Evolutionary conservation across 2,113 vertebrate species (phyloP).

Genomic region (Oncorhynchus gorbuscha): DNA sequence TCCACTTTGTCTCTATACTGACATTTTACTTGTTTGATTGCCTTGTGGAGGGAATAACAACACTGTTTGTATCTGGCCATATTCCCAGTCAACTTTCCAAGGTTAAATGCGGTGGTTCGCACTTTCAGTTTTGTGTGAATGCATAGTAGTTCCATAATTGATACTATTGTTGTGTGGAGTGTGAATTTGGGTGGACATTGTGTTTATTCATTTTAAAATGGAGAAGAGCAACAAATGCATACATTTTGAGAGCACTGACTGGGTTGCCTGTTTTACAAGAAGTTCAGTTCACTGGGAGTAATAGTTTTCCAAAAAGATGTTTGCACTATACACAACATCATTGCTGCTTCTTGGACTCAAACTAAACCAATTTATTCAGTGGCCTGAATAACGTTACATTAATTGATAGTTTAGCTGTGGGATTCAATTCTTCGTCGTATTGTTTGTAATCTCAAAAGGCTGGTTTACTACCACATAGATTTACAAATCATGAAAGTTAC

Average conservation of each 20-base stretch:
- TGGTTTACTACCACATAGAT: neutral
- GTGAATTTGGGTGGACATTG: neutral
- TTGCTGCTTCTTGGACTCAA: too few species aligned
- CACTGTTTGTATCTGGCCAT: too few species aligned
- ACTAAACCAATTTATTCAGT: too few species aligned
- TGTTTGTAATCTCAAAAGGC: neutral
- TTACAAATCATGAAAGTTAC: too few species aligned
- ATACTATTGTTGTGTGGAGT: neutral
- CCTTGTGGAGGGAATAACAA: too few species aligned
- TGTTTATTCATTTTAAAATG: conserved; percentile 1
- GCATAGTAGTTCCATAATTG: neutral
- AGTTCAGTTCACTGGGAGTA: neutral
- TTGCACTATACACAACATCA: too few species aligned
- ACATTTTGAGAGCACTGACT: neutral
- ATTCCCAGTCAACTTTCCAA: too few species aligned
- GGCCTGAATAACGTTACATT: too few species aligned
- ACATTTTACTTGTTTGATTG: too few species aligned
- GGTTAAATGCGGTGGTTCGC: too few species aligned
- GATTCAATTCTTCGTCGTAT: neutral
- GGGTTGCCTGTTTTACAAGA: neutral
- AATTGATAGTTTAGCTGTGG: neutral
- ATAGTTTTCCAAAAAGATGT: neutral
- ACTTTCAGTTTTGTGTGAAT: too few species aligned
- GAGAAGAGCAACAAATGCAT: conserved; percentile 2
- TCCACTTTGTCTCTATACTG: too few species aligned